phyloP scores from a whole-genome alignment of 2,888 invertebrate genomes.

The Idaea dimidiata region DNA sequence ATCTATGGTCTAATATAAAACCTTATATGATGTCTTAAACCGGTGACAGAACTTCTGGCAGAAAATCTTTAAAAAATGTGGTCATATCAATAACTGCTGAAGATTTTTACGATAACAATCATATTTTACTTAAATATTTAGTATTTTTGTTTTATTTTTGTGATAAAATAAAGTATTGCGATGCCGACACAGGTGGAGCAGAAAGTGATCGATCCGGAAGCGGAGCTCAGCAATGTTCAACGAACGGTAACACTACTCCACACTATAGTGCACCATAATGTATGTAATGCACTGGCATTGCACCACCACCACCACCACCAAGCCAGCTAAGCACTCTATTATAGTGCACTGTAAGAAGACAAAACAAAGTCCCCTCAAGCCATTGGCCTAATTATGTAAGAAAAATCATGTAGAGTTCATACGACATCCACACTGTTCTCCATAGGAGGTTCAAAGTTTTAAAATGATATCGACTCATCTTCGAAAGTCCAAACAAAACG shows the following conservation, averaged over 20 bases:
- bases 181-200: slow-evolving; percentile 65
- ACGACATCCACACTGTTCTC: too few relatives aligned
- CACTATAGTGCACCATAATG: not conserved
- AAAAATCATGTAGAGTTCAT: too few relatives aligned
- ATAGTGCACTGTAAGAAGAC: too few relatives aligned
- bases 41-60: not conserved
- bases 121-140: slow-evolving; percentile 25
- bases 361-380: too few relatives aligned
- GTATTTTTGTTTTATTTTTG: slow-evolving; percentile 18
- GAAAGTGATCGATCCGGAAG: slow-evolving; percentile 66
- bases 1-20: not conserved
- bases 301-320: too few relatives aligned
- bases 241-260: slow-evolving; percentile 47
- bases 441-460: too few relatives aligned
- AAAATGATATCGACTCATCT: too few relatives aligned
- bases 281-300: too few relatives aligned
- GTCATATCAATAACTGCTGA: slow-evolving; percentile 5
- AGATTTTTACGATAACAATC: slow-evolving; percentile 8
- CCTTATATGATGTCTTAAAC: not conserved
- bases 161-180: slow-evolving; percentile 25
- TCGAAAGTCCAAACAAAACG: too few relatives aligned
- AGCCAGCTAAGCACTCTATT: too few relatives aligned
- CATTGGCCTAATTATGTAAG: too few relatives aligned
- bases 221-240: slow-evolving; percentile 70
- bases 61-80: slow-evolving; percentile 16